Conservation (phyloP, 2,797 vertebrate genomes). For the Halcyon chelicuti region DNA sequence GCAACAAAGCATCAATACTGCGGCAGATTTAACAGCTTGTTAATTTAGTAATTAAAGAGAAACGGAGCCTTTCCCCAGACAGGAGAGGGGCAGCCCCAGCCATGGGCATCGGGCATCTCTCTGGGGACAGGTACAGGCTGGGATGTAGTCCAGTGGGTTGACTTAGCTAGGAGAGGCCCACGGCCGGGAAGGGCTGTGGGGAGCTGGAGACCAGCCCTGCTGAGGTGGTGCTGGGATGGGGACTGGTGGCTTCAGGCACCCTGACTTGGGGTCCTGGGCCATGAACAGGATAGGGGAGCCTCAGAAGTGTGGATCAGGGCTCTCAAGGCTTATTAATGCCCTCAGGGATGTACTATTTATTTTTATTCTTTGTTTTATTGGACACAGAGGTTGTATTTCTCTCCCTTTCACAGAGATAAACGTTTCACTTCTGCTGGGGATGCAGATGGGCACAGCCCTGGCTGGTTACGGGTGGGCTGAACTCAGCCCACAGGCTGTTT, state of each 20-base stretch:
- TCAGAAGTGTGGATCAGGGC: rapidly evolving
- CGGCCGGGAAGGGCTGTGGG: background rate
- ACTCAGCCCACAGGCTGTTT: background rate
- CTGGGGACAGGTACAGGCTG: background rate
- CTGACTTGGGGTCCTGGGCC: background rate
- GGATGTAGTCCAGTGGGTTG: rapidly evolving
- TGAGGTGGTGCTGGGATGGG: rapidly evolving
- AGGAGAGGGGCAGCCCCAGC: background rate
- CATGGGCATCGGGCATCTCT: rapidly evolving
- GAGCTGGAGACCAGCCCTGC: background rate
- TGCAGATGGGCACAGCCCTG: background rate
- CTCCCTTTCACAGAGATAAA: background rate
- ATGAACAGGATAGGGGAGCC: background rate
- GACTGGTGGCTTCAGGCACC: too few relatives aligned
- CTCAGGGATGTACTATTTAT: background rate
- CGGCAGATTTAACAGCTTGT: background rate
- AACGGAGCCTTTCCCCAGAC: background rate
- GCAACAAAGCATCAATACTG: background rate
- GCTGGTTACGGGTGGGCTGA: background rate
- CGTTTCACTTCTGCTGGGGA: background rate
- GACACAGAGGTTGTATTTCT: conserved; percentile 32
- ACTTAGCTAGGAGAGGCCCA: rapidly evolving
- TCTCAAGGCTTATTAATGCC: background rate
- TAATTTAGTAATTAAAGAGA: background rate
- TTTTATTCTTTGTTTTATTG: conserved; percentile 46